Conservation (phyloP, 2,888 invertebrate genomes). For the Apomyelois bistriatella region DNA sequence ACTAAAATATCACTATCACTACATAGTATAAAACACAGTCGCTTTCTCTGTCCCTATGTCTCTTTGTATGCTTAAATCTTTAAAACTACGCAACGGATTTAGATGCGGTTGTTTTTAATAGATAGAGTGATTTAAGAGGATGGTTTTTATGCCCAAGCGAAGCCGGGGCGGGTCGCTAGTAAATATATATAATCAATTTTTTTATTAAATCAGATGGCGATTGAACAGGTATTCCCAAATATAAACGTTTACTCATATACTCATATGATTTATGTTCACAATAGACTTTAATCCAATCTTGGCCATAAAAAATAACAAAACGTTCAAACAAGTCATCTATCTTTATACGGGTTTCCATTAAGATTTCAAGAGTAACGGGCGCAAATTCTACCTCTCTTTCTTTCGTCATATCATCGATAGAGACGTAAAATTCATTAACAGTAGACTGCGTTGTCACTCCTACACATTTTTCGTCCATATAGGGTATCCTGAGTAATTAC, state of each 20-base stretch:
- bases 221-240: background rate
- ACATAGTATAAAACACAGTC: too few species aligned
- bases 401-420: constrained; percentile 24
- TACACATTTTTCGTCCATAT: constrained; percentile 31
- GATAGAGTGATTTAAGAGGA: too few species aligned
- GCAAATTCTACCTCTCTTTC: constrained; percentile 31
- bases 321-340: constrained; percentile 20
- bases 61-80: too few species aligned
- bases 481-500: constrained; percentile 40
- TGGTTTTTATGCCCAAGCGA: too few species aligned
- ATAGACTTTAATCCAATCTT: background rate
- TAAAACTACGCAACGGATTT: too few species aligned
- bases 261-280: background rate
- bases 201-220: background rate
- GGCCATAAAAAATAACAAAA: constrained; percentile 11
- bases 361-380: constrained; percentile 31
- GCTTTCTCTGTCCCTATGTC: too few species aligned
- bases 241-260: background rate
- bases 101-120: too few species aligned
- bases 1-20: too few species aligned
- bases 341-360: constrained; percentile 35
- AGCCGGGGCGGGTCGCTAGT: too few species aligned
- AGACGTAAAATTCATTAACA: constrained; percentile 21
- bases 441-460: constrained; percentile 24
- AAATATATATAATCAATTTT: too few species aligned